Evolutionary conservation across 1,140 invertebrate genomes (phyloP), one percentile per base, ranked within the genome.

Genomic region (Stratiolaelaps scimitus): DNA sequence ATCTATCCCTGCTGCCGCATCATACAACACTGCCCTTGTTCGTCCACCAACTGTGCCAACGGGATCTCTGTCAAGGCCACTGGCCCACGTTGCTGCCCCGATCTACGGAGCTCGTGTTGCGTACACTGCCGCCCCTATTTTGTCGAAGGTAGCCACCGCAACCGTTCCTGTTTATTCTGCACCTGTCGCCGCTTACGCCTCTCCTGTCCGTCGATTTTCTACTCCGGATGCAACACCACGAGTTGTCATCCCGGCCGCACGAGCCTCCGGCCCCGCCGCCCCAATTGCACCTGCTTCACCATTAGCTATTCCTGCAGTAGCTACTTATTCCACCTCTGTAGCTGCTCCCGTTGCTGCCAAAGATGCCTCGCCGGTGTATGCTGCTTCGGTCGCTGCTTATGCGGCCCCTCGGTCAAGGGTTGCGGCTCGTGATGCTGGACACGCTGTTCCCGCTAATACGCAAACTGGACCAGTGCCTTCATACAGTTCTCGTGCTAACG

Each of bases 261-360:
- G n/a, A n/a, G n/a, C n/a, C n/a, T n/a, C n/a, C n/a, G n/a, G n/a
- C n/a, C n/a, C n/a, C n/a, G n/a, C n/a, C n/a, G n/a, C n/a, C n/a
- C n/a, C n/a, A n/a, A n/a, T n/a, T n/a, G n/a, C n/a, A n/a, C n/a
- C n/a, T n/a, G n/a, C n/a, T n/a, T n/a, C 68, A 20, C 75, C 76
- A 66, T 75, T 66, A 67, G 26, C 66, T 60, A 48, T 69, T 7
- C 34, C 67, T 53, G 66, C 68, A 1, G 43, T 47, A 29, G 69
- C 73, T 47, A 65, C 40, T 15, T 78, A 77, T 46, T 74, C 74
- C n/a, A n/a, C n/a, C 66, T 74, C 56, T 46, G 65, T 66, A 28
- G 64, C 44, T 13, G 44, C 68, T 56, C 68, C 72, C 34, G 65
- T 45, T 40, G 43, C 67, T n/a, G 69, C 66, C n/a, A 65, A 67